These are phyloP conservation scores for Vicugna pacos DNA, from an alignment of 2,113 vertebrate species.

Conservation along the genomic window DNA sequence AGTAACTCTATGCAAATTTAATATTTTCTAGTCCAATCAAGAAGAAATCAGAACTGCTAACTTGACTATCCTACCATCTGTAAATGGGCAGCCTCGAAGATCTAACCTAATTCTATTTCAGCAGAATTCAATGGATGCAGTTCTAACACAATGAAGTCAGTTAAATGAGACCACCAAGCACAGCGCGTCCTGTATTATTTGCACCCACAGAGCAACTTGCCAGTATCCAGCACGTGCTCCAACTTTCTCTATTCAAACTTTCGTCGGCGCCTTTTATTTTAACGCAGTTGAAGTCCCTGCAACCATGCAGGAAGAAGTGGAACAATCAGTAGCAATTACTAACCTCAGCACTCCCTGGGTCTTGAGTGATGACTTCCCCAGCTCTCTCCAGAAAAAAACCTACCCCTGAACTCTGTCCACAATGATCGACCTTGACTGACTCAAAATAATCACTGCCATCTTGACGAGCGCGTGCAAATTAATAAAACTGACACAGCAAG, in stretches of 20 bases:
- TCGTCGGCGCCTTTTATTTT: slow-evolving; percentile 57
- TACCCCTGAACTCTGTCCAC: slow-evolving; percentile 71
- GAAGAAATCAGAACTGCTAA: not conserved
- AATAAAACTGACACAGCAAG: slow-evolving; percentile 48
- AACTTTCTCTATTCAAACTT: slow-evolving; percentile 49
- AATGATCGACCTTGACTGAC: slow-evolving; percentile 75
- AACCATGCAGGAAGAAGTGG: slow-evolving; percentile 79
- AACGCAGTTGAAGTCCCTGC: not conserved
- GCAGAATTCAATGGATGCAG: not conserved
- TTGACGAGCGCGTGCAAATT: slow-evolving; percentile 8
- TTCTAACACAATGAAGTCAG: slow-evolving; percentile 30
- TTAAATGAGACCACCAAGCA: not conserved
- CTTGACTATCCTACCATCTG: not conserved
- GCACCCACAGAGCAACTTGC: not conserved
- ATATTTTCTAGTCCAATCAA: not conserved
- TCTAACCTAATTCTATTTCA: slow-evolving; percentile 57
- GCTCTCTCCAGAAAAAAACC: slow-evolving; percentile 81
- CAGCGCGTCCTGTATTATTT: not conserved
- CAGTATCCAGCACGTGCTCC: not conserved
- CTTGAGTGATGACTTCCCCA: slow-evolving; percentile 77
- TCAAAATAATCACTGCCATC: slow-evolving; percentile 67
- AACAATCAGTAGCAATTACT: slow-evolving; percentile 78
- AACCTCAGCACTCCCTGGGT: slow-evolving; percentile 79
- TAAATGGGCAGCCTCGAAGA: not conserved
- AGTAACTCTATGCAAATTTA: not conserved